phyloP scores from a whole-genome alignment of 2,797 vertebrate species.

The Pitangus sulphuratus region DNA sequence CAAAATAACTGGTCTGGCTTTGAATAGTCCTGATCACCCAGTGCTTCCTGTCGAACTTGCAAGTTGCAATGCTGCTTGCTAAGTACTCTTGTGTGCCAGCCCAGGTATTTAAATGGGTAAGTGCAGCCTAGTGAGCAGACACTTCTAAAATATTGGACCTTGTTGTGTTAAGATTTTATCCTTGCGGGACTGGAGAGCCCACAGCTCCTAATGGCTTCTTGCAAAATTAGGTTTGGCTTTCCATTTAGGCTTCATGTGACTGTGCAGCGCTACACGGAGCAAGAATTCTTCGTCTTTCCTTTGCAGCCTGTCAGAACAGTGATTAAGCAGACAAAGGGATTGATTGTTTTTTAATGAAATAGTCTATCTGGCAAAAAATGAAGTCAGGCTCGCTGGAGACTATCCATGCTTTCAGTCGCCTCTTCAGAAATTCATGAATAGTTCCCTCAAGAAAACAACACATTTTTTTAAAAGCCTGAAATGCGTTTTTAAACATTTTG shows the following conservation, averaged over 20 bases:
- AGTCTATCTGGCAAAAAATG: constrained; percentile 64
- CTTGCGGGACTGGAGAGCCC: neutral
- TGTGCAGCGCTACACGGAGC: neutral
- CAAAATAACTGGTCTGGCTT: neutral
- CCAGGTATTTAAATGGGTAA: neutral
- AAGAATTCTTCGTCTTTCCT: constrained; percentile 57
- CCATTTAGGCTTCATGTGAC: constrained; percentile 56
- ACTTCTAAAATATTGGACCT: neutral
- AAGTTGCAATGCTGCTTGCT: neutral
- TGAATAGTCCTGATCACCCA: neutral
- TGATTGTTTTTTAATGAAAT: constrained; percentile 73
- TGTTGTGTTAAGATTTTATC: constrained; percentile 15
- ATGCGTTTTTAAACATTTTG: constrained; percentile 54
- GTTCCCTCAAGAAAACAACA: constrained; percentile 57
- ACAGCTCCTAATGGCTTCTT: neutral
- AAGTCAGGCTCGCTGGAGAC: constrained; percentile 33
- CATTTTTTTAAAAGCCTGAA: constrained; percentile 41
- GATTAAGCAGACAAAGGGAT: constrained; percentile 71
- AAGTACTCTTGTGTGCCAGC: neutral
- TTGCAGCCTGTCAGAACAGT: constrained; percentile 65
- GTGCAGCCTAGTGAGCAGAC: neutral
- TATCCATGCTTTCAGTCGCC: constrained; percentile 42
- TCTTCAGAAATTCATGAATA: constrained; percentile 67
- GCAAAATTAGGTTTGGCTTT: constrained; percentile 53
- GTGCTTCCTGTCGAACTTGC: neutral